These are phyloP conservation scores for Cynopterus sphinx DNA, from an alignment of 2,797 vertebrate species.

Conservation along the genomic window DNA sequence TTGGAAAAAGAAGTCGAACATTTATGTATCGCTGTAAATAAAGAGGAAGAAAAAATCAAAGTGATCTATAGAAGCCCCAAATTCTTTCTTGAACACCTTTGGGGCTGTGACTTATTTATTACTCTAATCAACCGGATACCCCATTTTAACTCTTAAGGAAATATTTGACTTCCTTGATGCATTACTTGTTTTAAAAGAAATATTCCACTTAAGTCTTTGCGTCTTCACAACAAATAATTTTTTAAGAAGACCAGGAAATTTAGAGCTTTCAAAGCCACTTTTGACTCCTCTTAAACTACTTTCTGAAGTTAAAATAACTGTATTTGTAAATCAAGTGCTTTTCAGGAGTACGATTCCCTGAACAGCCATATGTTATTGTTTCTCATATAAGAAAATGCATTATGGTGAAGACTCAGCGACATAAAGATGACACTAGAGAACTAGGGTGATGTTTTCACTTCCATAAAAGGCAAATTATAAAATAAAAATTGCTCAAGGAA, in stretches of 20 bases:
- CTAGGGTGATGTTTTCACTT: background rate
- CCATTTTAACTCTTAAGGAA: background rate
- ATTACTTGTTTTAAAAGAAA: background rate
- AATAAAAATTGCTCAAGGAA: background rate
- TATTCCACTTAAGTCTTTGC: background rate
- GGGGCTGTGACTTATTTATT: background rate
- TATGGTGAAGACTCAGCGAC: background rate
- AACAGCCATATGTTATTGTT: slow-evolving; percentile 5
- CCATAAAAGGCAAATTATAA: background rate
- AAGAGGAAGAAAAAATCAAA: background rate
- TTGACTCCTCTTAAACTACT: slow-evolving; percentile 46
- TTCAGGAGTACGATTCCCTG: background rate
- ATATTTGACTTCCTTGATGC: background rate
- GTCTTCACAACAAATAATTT: background rate
- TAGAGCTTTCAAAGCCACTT: slow-evolving; percentile 34
- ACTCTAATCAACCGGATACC: background rate
- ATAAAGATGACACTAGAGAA: slow-evolving; percentile 1
- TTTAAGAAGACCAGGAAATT: background rate
- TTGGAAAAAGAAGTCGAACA: background rate
- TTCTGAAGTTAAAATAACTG: slow-evolving; percentile 49
- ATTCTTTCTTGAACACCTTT: background rate
- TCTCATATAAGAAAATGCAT: background rate
- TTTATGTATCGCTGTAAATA: background rate
- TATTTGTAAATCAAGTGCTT: slow-evolving; percentile 42
- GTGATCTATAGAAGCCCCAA: background rate